phyloP scores from a whole-genome alignment of 2,888 invertebrate species.

The Chrysotoxum bicinctum region DNA sequence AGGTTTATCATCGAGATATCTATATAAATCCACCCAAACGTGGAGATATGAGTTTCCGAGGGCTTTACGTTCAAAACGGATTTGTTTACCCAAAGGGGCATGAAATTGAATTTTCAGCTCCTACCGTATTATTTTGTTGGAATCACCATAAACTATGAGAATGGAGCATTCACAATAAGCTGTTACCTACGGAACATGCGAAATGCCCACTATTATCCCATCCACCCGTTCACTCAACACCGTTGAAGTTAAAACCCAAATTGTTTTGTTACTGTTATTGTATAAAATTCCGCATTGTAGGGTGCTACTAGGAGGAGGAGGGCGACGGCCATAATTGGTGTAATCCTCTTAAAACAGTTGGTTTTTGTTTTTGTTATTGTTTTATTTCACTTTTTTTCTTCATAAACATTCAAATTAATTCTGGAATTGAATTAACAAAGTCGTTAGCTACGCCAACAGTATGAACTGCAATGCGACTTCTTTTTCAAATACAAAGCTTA shows the following conservation, averaged over 20 bases:
- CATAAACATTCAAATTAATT: constrained; percentile 53
- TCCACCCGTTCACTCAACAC: neutral
- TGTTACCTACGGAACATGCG: constrained; percentile 16
- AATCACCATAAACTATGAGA: constrained; percentile 8
- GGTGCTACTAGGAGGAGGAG: neutral
- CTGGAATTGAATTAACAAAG: constrained; percentile 62
- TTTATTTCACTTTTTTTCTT: constrained; percentile 30
- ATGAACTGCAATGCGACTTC: too few species aligned
- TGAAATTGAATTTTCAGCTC: constrained; percentile 78
- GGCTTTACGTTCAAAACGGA: constrained; percentile 51
- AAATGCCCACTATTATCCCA: neutral
- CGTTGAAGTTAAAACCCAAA: constrained; percentile 44
- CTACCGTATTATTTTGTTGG: constrained; percentile 43
- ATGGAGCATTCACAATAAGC: constrained; percentile 37
- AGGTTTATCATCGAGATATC: too few species aligned
- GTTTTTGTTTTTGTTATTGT: constrained; percentile 15
- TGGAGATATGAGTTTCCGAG: constrained; percentile 32
- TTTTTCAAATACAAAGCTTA: neutral
- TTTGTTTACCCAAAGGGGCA: constrained; percentile 76
- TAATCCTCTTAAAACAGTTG: constrained; percentile 63
- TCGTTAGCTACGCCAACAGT: constrained; percentile 45
- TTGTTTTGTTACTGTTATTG: constrained; percentile 63
- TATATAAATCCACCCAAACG: constrained; percentile 1
- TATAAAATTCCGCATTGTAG: constrained; percentile 6
- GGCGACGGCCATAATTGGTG: constrained; percentile 11